These are phyloP conservation scores for Chydorus sphaericus DNA, from an alignment of 2,888 invertebrate genomes.

Conservation along the genomic window DNA sequence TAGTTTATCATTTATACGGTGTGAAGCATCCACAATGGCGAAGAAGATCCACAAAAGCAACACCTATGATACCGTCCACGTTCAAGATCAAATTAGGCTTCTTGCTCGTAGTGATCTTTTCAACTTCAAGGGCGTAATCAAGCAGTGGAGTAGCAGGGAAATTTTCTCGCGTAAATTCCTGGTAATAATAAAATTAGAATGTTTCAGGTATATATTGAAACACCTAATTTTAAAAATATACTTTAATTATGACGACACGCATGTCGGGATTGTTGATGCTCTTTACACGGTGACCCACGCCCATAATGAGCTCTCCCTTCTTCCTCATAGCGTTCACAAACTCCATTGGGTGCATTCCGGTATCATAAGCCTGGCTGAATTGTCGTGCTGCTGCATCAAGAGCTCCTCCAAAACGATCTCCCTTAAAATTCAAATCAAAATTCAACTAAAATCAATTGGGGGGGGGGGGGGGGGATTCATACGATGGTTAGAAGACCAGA, in stretches of 20 bases:
- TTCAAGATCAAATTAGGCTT: slow-evolving; percentile 98
- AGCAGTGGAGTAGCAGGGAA: slow-evolving; percentile 91
- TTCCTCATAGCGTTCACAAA: slow-evolving; percentile 97
- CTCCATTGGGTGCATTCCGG: slow-evolving; percentile 87
- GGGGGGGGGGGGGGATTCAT: no score
- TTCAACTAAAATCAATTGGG: not conserved
- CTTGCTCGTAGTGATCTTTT: slow-evolving; percentile 96
- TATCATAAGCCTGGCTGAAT: slow-evolving; percentile 92
- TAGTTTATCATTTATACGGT: slow-evolving; percentile 47
- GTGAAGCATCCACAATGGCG: slow-evolving; percentile 89
- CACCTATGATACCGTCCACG: slow-evolving; percentile 96
- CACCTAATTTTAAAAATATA: no score
- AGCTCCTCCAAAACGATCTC: slow-evolving; percentile 96
- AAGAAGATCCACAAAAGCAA: slow-evolving; percentile 91
- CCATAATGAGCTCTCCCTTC: slow-evolving; percentile 96
- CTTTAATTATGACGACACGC: slow-evolving; percentile 85
- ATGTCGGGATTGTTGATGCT: slow-evolving; percentile 97
- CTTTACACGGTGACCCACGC: slow-evolving; percentile 83
- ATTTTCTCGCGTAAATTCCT: slow-evolving; percentile 76
- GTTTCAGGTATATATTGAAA: no score
- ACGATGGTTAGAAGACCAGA: slow-evolving; percentile 94
- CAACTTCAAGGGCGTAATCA: slow-evolving; percentile 90
- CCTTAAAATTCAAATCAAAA: slow-evolving; percentile 38
- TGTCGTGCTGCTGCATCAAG: slow-evolving; percentile 93
- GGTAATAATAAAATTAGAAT: not conserved